Evolutionary conservation across 2,888 invertebrate genomes (phyloP).

Genomic region (Ligdia adustata): DNA sequence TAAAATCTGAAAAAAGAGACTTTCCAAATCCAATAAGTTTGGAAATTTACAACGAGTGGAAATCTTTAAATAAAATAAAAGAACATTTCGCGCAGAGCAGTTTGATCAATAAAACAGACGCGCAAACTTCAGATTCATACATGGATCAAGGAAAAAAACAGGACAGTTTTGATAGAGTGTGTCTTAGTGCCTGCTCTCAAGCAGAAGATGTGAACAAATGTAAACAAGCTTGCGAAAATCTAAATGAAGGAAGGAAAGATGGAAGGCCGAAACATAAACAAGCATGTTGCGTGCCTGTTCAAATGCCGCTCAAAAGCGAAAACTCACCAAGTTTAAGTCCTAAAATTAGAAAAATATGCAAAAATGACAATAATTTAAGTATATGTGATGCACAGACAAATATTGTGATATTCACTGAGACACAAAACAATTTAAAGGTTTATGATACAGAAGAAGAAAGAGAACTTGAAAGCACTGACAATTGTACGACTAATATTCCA

Average conservation of each 20-base stretch:
- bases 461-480: no score
- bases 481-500: no score
- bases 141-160: not conserved
- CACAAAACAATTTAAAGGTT: not conserved
- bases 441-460: no score
- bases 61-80: constrained; percentile 15
- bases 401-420: not conserved
- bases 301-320: constrained; percentile 6
- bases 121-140: constrained; percentile 18
- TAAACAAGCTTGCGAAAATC: constrained; percentile 6
- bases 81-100: constrained; percentile 10
- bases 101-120: constrained; percentile 24
- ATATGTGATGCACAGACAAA: not conserved
- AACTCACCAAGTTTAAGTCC: constrained; percentile 9
- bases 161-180: constrained; percentile 2
- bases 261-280: constrained; percentile 2
- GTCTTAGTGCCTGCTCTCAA: not conserved
- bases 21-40: constrained; percentile 43
- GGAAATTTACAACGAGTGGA: constrained; percentile 10
- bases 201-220: constrained; percentile 7
- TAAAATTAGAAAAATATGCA: constrained; percentile 13
- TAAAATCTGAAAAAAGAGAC: constrained; percentile 40
- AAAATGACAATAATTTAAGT: not conserved
- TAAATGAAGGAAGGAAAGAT: constrained; percentile 4
- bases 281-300: constrained; percentile 4